Base-by-base conservation (phyloP, 2,113 vertebrate genomes). In the Xyrauchen texanus region DNA sequence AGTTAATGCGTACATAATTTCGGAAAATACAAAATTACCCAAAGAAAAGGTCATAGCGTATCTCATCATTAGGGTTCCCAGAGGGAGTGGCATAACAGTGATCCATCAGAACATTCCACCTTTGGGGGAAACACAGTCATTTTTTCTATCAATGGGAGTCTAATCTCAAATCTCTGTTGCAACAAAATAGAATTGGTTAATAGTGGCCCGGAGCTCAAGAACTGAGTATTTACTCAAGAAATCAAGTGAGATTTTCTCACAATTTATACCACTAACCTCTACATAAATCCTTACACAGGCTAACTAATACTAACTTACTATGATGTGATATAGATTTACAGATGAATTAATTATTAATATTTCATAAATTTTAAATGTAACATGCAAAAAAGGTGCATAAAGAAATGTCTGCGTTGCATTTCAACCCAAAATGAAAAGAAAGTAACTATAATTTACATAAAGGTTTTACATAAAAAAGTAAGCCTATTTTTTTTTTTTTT, bases 81-180 rank as follows among this genome's bases (percentile, higher is more conserved):
- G 96, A 98, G 62, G 97, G 97, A 0, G 96, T 97, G 49, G 97
- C 95, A 82, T 98, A 99, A 90, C 97, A 98, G 88, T 98, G 98
- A 91, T 99, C 96, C 97, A 99, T 96, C 91, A 99, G 93, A 87
- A 99, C 95, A 84, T 96, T 97, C 94, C 96, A 98, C 91, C 97
- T 99, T 87, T 78, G 12, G 77, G 88, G 87, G 88, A 84, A 86
- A 34, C 21, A 34, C 21, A 88, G 61, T 1, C 5, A 69, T 83
- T 65, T 87, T 53, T 83, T 72, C 52, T 81, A 51, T 53, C 55
- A 82, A 83, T 80, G 60, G 90, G 86, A 87, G 83, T 85, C 77
- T 16, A 80, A 89, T 83, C 83, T 66, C 80, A 86, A 84, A 88
- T 86, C 86, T 62, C 82, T 84, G 88, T 15, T 15, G 55, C 84